Conservation (phyloP, 2,113 vertebrate species). For the Tupaia chinensis region DNA sequence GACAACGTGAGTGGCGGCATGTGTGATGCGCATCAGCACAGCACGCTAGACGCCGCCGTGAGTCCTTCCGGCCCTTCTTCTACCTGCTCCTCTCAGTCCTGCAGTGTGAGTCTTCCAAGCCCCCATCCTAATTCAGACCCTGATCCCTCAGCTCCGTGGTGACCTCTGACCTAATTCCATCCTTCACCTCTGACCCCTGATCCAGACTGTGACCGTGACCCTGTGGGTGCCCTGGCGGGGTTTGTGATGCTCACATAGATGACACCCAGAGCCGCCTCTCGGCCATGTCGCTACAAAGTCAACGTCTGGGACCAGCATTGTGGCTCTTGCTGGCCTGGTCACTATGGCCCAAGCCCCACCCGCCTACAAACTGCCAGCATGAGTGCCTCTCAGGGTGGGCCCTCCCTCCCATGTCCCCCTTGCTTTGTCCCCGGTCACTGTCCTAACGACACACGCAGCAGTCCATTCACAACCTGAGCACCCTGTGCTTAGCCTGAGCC, state of each 20-base stretch:
- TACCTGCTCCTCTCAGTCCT: conserved; percentile 83
- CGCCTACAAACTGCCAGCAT: conserved; percentile 89
- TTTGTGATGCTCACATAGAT: conserved; percentile 92
- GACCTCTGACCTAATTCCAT: conserved; percentile 16
- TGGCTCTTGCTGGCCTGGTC: conserved; percentile 90
- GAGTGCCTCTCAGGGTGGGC: conserved; percentile 69
- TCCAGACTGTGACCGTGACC: conserved; percentile 93
- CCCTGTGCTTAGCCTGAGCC: conserved; percentile 89
- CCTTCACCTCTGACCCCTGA: not conserved
- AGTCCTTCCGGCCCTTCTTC: conserved; percentile 89
- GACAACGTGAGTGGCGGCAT: conserved; percentile 87
- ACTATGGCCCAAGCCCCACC: conserved; percentile 90
- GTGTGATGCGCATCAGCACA: conserved; percentile 88
- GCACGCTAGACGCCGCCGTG: conserved; percentile 85
- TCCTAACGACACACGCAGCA: not conserved
- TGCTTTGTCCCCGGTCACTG: not conserved
- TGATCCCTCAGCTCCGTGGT: not conserved
- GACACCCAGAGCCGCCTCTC: conserved; percentile 88
- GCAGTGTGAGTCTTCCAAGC: conserved; percentile 83
- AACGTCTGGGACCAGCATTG: conserved; percentile 89
- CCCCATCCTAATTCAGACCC: not conserved
- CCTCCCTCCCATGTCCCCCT: not conserved
- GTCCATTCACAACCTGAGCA: not conserved
- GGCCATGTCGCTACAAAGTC: conserved; percentile 93
- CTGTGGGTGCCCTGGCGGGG: conserved; percentile 90